Evolutionary conservation across 2,113 vertebrate genomes (phyloP).

Genomic region (Elephas maximus): DNA sequence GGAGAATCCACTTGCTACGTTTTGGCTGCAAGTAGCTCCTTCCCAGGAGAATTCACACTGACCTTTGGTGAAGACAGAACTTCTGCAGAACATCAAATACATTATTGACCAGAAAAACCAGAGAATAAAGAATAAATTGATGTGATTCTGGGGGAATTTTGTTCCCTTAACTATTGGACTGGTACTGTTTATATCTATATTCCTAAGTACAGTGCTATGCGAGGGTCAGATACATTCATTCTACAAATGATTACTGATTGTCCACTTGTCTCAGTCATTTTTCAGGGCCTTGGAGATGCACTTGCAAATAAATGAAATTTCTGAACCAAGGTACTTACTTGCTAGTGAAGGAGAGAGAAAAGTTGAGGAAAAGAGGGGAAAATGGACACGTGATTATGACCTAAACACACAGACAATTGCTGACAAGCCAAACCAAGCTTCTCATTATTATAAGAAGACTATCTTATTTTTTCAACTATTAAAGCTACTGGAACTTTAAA

Average conservation of each 20-base stretch:
- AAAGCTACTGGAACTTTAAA: neutral
- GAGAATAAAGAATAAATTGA: neutral
- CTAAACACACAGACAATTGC: neutral
- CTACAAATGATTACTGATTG: neutral
- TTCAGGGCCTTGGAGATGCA: neutral
- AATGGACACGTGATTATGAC: neutral
- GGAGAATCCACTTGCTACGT: neutral
- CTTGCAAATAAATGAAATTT: slow-evolving; percentile 42
- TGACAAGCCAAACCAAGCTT: neutral
- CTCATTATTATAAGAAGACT: neutral
- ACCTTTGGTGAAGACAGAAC: neutral
- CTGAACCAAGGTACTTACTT: neutral
- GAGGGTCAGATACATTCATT: neutral
- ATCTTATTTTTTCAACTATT: neutral
- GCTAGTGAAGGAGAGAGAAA: neutral
- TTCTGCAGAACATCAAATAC: neutral
- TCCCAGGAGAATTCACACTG: slow-evolving; percentile 37
- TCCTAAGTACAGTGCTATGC: neutral
- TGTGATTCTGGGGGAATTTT: neutral
- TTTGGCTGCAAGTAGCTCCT: slow-evolving; percentile 24
- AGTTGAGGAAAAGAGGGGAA: neutral
- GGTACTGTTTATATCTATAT: neutral
- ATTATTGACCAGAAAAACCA: neutral
- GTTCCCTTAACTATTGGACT: neutral
- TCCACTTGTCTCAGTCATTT: neutral